phyloP scores from a whole-genome alignment of 2,888 invertebrate species.

The Lapara coniferarum region DNA sequence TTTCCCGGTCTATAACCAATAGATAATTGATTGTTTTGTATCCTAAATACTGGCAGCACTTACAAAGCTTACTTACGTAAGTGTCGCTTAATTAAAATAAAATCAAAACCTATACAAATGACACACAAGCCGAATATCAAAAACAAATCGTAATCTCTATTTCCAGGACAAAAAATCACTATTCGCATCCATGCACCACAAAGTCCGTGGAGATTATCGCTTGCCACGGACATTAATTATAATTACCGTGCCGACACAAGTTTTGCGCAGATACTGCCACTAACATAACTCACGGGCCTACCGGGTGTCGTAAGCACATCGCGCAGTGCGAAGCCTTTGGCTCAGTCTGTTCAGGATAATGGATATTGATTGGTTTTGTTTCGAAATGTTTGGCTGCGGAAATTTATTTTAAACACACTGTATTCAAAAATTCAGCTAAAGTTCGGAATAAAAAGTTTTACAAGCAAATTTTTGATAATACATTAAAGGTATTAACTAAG shows the following conservation, averaged over 20 bases:
- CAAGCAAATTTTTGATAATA: no score
- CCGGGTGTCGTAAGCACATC: slow-evolving; percentile 18
- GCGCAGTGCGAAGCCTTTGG: neutral
- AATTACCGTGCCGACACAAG: slow-evolving; percentile 35
- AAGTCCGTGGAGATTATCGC: slow-evolving; percentile 43
- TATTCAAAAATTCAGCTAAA: no score
- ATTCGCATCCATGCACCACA: slow-evolving; percentile 35
- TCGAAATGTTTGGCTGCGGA: neutral
- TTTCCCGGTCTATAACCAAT: no score
- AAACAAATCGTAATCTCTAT: neutral
- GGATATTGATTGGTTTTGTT: neutral
- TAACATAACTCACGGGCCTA: slow-evolving; percentile 23
- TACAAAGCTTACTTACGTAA: no score
- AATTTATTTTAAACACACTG: no score
- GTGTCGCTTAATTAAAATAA: no score
- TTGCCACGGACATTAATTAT: slow-evolving; percentile 47
- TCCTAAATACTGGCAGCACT: no score
- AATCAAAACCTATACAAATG: no score
- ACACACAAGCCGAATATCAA: no score
- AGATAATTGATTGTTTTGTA: no score
- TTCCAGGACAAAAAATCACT: slow-evolving; percentile 3
- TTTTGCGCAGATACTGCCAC: slow-evolving; percentile 22
- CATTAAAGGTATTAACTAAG: no score
- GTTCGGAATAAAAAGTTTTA: no score
- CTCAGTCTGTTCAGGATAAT: neutral